These are phyloP conservation scores for Pocillopora damicornis DNA, from an alignment of 64 coral and sea anemone species.

Conservation along the genomic window DNA sequence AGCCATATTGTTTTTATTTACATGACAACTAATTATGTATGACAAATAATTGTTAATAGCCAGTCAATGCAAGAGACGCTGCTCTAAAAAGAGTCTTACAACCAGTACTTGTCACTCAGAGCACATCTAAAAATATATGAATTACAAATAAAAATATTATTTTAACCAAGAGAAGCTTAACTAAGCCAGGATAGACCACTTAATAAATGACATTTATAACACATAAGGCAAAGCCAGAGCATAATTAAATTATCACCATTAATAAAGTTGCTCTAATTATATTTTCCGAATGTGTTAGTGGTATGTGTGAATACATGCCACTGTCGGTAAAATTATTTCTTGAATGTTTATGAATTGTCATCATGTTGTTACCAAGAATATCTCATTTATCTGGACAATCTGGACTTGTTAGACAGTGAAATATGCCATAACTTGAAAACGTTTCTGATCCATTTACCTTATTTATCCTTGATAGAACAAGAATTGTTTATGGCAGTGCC, in stretches of 20 bases:
- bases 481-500: not conserved
- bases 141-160: not conserved
- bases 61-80: slow-evolving; percentile 1
- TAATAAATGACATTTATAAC: not conserved
- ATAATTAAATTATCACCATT: not conserved
- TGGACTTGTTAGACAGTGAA: not conserved
- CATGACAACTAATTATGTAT: slow-evolving; percentile 10
- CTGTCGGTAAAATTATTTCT: not conserved
- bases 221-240: not conserved
- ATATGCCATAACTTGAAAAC: not conserved
- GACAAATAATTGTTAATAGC: slow-evolving; percentile 3
- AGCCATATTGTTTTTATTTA: slow-evolving; percentile 23
- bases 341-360: not conserved
- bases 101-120: not conserved
- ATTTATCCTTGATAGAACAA: not conserved
- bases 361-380: slow-evolving; percentile 5
- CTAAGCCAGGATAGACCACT: not conserved
- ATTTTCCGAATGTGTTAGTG: not conserved
- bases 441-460: not conserved
- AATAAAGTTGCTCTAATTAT: not conserved
- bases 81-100: not conserved
- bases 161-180: slow-evolving; percentile 1
- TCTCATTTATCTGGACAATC: not conserved
- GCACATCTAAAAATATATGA: not conserved
- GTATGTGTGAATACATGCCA: not conserved